Evolutionary conservation across 1,140 invertebrate species (phyloP), one percentile per base, ranked within the genome.

Genomic region (Mya arenaria): DNA sequence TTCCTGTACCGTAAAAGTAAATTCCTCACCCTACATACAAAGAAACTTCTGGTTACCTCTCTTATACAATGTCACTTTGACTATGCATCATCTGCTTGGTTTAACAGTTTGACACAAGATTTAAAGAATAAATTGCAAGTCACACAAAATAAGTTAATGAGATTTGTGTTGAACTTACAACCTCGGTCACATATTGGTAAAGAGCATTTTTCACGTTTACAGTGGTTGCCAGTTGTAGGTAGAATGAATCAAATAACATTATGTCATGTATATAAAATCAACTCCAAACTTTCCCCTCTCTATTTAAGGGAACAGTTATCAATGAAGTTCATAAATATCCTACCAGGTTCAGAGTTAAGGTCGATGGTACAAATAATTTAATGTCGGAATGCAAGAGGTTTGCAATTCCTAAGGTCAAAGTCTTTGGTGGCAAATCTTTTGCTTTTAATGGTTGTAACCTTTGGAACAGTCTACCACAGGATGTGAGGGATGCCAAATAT

Each of bases 51-150:
- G 13, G 36, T 41, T 37, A 25, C 28, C 34, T 32, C 56, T n/a
- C 5, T 58, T 25, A 41, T 71, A 15, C 32, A 39, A 15, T 80
- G 36, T 55, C 52, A 83, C 17, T 77, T 83, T 71, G 81, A 77
- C 34, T 77, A 75, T 75, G 71, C 63, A 0, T 75, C 52, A 62
- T 66, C 72, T 23, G 36, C 34, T n/a, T 68, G 73, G 72, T 66
- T 52, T 56, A 32, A 8, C 13, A 36, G 71, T 15, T 36, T 71
- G n/a, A 58, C 30, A 36, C 55, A 62, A 55, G 30, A n/a, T 25
- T 68, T 75, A 41, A 36, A 68, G 71, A 75, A 75, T 28, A 83
- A 56, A 39, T 63, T 75, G 28, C 81, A 83, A 44, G 55, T 56
- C 28, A 66, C 55, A 2, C 71, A 82, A 39, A 75, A 75, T 52